These are phyloP conservation scores for Willowsia nigromaculata DNA, from an alignment of 2,888 invertebrate species.

Conservation along the genomic window DNA sequence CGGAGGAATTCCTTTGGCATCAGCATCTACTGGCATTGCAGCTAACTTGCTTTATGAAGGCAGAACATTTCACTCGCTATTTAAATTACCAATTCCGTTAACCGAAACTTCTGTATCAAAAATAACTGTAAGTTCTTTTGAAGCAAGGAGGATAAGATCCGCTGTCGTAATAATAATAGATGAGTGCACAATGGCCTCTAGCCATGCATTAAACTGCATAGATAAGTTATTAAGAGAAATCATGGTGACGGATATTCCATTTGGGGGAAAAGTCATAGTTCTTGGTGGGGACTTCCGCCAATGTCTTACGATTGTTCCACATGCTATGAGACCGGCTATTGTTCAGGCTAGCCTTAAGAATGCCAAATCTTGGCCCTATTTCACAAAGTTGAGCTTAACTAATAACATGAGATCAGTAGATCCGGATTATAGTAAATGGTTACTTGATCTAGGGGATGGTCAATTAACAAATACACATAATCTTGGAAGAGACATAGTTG, in stretches of 20 bases:
- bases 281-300: conserved; percentile 69
- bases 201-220: conserved; percentile 74
- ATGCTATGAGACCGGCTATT: conserved; percentile 6
- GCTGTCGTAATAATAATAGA: not conserved
- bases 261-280: conserved; percentile 69
- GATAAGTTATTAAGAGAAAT: conserved; percentile 78
- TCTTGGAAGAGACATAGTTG: conserved; percentile 58
- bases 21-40: conserved; percentile 77
- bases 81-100: conserved; percentile 74
- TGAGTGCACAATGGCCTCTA: not conserved
- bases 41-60: conserved; percentile 76
- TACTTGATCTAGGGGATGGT: conserved; percentile 68
- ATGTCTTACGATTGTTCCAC: conserved; percentile 56
- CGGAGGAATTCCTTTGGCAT: conserved; percentile 20
- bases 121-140: conserved; percentile 53
- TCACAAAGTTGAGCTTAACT: not conserved
- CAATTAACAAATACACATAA: not conserved
- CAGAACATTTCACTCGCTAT: conserved; percentile 78
- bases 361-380: not conserved
- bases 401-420: conserved; percentile 69
- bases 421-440: conserved; percentile 65
- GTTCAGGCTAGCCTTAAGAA: conserved; percentile 56
- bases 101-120: conserved; percentile 71
- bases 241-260: conserved; percentile 47
- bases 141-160: not conserved